Evolutionary conservation across 2,888 invertebrate species (phyloP), one percentile per base, ranked within the genome.

Genomic region (Drosophila borealis): DNA sequence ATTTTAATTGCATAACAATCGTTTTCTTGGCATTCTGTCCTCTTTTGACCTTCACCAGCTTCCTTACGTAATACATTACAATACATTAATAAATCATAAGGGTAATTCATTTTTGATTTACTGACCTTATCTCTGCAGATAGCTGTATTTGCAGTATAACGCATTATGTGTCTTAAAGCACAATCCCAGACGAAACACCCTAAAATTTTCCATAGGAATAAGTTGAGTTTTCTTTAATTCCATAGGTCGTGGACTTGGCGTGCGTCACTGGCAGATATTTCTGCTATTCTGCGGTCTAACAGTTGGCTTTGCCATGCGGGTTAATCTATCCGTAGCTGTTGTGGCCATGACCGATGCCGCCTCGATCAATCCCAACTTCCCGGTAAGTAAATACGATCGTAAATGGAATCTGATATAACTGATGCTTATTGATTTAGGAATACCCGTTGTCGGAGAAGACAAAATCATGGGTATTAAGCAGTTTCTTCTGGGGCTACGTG

Each of bases 401-500:
- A 2, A 41, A 34, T 10, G 1, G 25, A 5, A 11, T 9, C 0
- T 2, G 1, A 3, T 2, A 1, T n/a, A 3, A 29, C 10, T 10
- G 19, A 10, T 4, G 0, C 11, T 11, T 10, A 1, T 46, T 36
- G 10, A 2, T 59, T 33, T 85, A 95, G 95, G 92, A 93, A 6
- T 95, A 94, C 74, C 90, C 93, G 1, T 95, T 96, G 95, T 92
- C 93, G 66, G 91, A 93, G 33, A 82, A 91, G 17, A 93, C 93
- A 0, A 94, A 94, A 74, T 94, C 94, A 0, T 91, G 93, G 8
- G 92, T 95, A 0, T 85, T 95, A 4, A 94, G 95, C 46, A 94
- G 95, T 0, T 96, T 95, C 81, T 95, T 95, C 81, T 94, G 95
- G 92, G 96, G 96, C 0, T 95, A 96, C 78, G 93, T 95, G 0